A percentile compares a stretch with the other conserved stretches of the same genome.
These are phyloP conservation scores for Eupeodes latifasciatus DNA, from an alignment of 2,888 invertebrate genomes.

Conservation along the genomic window DNA sequence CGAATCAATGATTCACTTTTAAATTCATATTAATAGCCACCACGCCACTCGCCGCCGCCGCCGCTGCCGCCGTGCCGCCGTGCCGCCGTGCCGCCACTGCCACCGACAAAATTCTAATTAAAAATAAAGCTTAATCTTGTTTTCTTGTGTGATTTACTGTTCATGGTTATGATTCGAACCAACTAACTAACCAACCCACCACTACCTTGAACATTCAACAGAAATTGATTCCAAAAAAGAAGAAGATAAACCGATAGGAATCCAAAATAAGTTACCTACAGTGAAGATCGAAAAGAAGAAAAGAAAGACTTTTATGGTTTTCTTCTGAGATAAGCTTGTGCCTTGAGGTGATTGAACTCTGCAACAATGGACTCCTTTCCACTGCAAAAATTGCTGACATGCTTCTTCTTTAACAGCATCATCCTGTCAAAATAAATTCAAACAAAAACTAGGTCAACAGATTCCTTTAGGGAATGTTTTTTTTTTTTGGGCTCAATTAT, in stretches of 20 bases:
- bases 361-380: constrained; percentile 9
- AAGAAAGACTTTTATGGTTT: constrained; percentile 1
- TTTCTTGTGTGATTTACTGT: constrained; percentile 48
- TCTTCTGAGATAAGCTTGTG: constrained; percentile 19
- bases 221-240: constrained; percentile 9
- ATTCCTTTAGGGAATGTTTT: constrained; percentile 37
- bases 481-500: background rate
- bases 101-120: constrained; percentile 20
- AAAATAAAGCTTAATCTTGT: constrained; percentile 41
- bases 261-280: background rate
- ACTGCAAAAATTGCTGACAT: constrained; percentile 3
- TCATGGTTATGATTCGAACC: constrained; percentile 33
- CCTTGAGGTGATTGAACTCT: constrained; percentile 50
- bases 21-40: constrained; percentile 10
- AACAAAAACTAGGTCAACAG: constrained; percentile 33
- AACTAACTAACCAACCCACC: constrained; percentile 28
- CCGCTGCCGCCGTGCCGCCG: background rate
- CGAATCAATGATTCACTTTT: constrained; percentile 53
- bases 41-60: background rate
- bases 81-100: background rate
- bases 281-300: constrained; percentile 25
- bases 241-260: constrained; percentile 4
- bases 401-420: constrained; percentile 4
- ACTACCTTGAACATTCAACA: background rate
- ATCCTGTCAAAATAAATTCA: constrained; percentile 18